A percentile compares a stretch with the other conserved stretches of the same genome.
These are phyloP conservation scores for Gastracanthus pulcherrimus DNA, from an alignment of 2,888 invertebrate species.

Conservation along the genomic window DNA sequence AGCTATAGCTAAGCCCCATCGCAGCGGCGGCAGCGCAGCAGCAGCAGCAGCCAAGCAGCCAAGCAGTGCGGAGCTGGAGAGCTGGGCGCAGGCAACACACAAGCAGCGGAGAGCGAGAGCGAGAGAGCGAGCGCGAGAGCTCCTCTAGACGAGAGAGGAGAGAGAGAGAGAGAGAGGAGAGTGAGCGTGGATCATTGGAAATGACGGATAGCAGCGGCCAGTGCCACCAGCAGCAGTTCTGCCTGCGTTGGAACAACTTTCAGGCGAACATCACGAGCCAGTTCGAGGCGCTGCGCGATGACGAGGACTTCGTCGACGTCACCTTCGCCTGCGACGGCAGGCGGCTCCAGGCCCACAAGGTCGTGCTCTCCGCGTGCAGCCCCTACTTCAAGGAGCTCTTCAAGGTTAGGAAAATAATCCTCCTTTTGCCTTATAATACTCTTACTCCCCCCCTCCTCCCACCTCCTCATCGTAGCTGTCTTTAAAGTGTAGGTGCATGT, in stretches of 20 bases:
- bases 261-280: constrained; percentile 92
- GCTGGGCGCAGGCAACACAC: constrained; percentile 52
- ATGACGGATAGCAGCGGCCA: constrained; percentile 76
- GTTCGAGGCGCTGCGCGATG: constrained; percentile 90
- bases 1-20: background rate
- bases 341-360: constrained; percentile 90
- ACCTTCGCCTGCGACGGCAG: constrained; percentile 92
- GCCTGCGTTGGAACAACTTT: constrained; percentile 94
- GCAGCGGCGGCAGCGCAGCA: background rate
- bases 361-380: constrained; percentile 91
- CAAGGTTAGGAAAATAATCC: constrained; percentile 82
- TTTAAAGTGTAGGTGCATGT: background rate
- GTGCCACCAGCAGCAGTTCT: constrained; percentile 88
- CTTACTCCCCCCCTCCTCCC: constrained; percentile 42
- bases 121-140: constrained; percentile 43
- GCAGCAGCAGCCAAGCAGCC: constrained; percentile 35
- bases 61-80: too few relatives aligned
- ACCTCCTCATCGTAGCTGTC: background rate
- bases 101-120: constrained; percentile 52
- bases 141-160: constrained; percentile 33
- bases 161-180: background rate
- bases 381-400: constrained; percentile 92
- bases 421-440: constrained; percentile 49
- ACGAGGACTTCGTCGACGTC: constrained; percentile 93
- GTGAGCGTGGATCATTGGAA: constrained; percentile 61